phyloP scores from a whole-genome alignment of 2,797 vertebrate genomes.

The Molossus molossus region DNA sequence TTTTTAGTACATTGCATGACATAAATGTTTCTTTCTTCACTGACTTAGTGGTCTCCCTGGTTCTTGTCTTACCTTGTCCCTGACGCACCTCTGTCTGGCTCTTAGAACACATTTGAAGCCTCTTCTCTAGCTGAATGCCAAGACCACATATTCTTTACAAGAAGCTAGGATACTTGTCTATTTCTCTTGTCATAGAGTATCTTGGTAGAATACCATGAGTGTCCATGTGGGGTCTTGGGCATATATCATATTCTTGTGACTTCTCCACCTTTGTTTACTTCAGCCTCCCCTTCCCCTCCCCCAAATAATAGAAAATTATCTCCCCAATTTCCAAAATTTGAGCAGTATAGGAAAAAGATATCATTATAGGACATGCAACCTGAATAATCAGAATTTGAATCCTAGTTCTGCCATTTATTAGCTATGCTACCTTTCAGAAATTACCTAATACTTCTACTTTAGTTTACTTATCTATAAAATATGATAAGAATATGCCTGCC shows the following conservation, averaged over 20 bases:
- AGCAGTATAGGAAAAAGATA: neutral
- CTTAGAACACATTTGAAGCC: neutral
- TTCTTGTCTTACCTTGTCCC: neutral
- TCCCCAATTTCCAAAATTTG: neutral
- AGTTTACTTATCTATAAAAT: too few species aligned
- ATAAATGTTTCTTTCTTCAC: neutral
- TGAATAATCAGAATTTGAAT: neutral
- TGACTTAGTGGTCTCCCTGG: neutral
- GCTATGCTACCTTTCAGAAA: too few species aligned
- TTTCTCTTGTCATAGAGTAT: neutral
- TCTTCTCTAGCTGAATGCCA: neutral
- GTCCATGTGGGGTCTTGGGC: neutral
- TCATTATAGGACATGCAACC: neutral
- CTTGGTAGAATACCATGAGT: neutral
- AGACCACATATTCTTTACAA: neutral
- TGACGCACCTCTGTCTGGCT: neutral
- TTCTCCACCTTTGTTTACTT: neutral
- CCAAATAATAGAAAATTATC: neutral
- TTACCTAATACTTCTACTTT: too few species aligned
- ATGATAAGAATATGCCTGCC: too few species aligned
- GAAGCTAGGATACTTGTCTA: neutral
- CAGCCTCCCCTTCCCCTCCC: neutral
- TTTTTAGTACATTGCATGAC: neutral
- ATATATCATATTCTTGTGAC: neutral
- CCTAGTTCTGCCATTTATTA: neutral